Evolutionary conservation across 2,888 invertebrate species (phyloP).

Genomic region (Alitta virens): DNA sequence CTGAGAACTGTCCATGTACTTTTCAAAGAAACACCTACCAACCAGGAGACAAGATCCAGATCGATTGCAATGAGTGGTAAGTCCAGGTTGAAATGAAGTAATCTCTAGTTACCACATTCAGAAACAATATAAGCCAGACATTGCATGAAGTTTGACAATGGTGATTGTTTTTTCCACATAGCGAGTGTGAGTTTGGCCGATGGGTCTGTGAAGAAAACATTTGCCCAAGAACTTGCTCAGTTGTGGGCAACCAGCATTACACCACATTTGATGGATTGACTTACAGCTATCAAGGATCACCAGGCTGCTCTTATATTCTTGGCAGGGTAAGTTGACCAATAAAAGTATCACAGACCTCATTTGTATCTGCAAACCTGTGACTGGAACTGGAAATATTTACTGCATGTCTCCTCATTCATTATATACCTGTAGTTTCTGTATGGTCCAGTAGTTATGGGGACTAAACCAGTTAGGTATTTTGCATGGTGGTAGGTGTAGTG

Average conservation of each 20-base stretch:
- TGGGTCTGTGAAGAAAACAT: slow-evolving; percentile 43
- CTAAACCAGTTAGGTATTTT: too few species aligned
- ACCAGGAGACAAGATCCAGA: slow-evolving; percentile 31
- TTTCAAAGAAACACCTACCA: slow-evolving; percentile 32
- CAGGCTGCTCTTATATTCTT: too few species aligned
- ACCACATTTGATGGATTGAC: slow-evolving; percentile 39
- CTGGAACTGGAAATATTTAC: too few species aligned
- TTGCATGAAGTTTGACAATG: background rate
- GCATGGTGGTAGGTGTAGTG: too few species aligned
- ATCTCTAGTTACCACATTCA: too few species aligned
- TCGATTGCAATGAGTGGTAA: slow-evolving; percentile 43
- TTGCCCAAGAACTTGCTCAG: slow-evolving; percentile 39
- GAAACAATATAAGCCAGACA: background rate
- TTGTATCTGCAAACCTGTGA: too few species aligned
- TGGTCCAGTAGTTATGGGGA: too few species aligned
- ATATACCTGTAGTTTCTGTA: too few species aligned
- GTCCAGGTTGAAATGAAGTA: slow-evolving; percentile 1
- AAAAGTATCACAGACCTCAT: too few species aligned
- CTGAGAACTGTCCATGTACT: slow-evolving; percentile 36
- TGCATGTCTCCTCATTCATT: too few species aligned
- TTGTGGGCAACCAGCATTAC: slow-evolving; percentile 40
- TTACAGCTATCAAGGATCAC: too few species aligned
- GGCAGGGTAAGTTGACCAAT: too few species aligned
- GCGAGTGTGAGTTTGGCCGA: slow-evolving; percentile 37
- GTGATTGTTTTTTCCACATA: slow-evolving; percentile 20